Percentiles rank a stretch among this genome's conserved stretches.
Conservation (phyloP, 2,113 vertebrate genomes). For the Apodemus speciosus region DNA sequence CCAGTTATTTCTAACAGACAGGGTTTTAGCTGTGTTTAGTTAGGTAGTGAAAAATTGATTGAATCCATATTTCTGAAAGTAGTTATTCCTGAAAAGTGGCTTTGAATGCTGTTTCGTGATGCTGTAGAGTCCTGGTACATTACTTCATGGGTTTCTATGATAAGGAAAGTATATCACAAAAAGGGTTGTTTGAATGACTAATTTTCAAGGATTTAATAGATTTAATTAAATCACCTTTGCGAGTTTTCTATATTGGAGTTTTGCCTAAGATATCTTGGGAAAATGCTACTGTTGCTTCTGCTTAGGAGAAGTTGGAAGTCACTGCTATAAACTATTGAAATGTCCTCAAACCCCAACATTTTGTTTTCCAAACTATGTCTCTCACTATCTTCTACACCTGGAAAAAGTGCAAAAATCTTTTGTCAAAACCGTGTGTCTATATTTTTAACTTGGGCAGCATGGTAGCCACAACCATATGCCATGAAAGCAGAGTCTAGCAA, state of each 20-base stretch:
- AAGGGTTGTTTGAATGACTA: neutral
- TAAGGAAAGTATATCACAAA: neutral
- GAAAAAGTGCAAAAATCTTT: slow-evolving; percentile 67
- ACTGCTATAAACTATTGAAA: slow-evolving; percentile 41
- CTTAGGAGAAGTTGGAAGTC: slow-evolving; percentile 51
- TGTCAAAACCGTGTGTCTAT: slow-evolving; percentile 58
- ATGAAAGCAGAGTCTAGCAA: slow-evolving; percentile 59
- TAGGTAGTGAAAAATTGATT: neutral
- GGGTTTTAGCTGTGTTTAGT: slow-evolving; percentile 5
- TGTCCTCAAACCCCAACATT: slow-evolving; percentile 61
- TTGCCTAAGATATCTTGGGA: slow-evolving; percentile 39
- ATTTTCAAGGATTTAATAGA: neutral
- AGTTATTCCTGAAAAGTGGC: neutral
- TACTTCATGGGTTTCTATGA: neutral
- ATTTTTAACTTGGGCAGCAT: slow-evolving; percentile 63
- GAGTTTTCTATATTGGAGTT: slow-evolving; percentile 35
- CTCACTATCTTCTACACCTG: slow-evolving; percentile 11
- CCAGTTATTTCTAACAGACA: neutral
- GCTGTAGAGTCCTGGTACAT: neutral
- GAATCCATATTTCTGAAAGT: neutral
- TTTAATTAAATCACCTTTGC: neutral
- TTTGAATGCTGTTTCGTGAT: slow-evolving; percentile 12
- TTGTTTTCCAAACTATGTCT: slow-evolving; percentile 63
- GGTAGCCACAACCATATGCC: slow-evolving; percentile 62
- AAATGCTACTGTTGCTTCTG: neutral